Conservation (phyloP, 23 tunicate genomes). For the Ciona savignyi region DNA sequence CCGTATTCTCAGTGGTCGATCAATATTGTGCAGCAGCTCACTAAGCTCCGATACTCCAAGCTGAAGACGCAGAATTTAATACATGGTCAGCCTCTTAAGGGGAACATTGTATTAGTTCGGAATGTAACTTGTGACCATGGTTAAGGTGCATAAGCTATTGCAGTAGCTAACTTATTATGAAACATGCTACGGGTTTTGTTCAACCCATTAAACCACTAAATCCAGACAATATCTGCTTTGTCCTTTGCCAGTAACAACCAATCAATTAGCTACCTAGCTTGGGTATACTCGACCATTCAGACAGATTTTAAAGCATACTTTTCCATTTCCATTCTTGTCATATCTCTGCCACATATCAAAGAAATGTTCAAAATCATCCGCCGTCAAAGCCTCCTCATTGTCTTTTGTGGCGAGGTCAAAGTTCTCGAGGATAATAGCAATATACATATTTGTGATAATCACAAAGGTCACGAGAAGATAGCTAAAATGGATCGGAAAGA, state of each 20-base stretch:
- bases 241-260: no score
- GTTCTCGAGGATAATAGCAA: constrained; percentile 82
- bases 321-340: constrained; percentile 71
- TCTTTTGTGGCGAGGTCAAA: constrained; percentile 76
- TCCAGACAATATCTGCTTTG: no score
- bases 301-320: constrained; percentile 34
- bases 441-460: constrained; percentile 89
- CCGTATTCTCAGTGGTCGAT: constrained; percentile 35
- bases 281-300: no score
- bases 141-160: no score
- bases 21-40: constrained; percentile 39
- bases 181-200: no score
- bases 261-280: no score
- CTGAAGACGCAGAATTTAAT: constrained; percentile 14
- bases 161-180: no score
- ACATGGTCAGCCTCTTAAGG: no score
- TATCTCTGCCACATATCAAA: constrained; percentile 87
- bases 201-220: no score
- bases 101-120: no score
- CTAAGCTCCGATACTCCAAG: constrained; percentile 43
- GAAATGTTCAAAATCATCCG: constrained; percentile 91
- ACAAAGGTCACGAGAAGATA: constrained; percentile 80
- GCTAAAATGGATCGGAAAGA: constrained; percentile 13
- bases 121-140: no score
- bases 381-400: constrained; percentile 63